A percentile compares a stretch with the other conserved stretches of the same genome.
phyloP scores from a whole-genome alignment of 1,140 invertebrate genomes.

The Meloidogyne floridensis region DNA sequence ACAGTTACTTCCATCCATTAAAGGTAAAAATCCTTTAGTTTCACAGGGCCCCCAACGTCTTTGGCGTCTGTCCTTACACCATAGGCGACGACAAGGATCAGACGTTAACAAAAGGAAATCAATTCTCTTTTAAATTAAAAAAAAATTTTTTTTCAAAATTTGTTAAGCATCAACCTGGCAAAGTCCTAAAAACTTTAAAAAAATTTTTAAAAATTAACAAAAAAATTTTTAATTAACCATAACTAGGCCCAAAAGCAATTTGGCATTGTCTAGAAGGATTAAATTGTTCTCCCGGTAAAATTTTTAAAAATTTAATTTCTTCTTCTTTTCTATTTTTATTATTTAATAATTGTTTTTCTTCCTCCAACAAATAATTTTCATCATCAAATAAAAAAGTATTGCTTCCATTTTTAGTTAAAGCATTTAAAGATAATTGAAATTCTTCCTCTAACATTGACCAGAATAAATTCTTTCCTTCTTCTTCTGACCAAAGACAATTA shows the following conservation, averaged over 20 bases:
- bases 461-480: neutral
- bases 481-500: conserved; percentile 35
- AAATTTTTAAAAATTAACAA: neutral
- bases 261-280: conserved; percentile 50
- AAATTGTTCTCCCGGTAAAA: conserved; percentile 41
- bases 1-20: conserved; percentile 57
- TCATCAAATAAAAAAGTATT: neutral
- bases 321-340: neutral
- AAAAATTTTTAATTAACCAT: conserved; percentile 36
- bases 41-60: conserved; percentile 50
- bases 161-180: conserved; percentile 30
- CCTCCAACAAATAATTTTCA: neutral
- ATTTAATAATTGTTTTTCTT: neutral
- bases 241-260: conserved; percentile 56
- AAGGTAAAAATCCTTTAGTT: conserved; percentile 55
- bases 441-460: neutral
- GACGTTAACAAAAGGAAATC: conserved; percentile 27
- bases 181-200: conserved; percentile 17
- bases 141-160: conserved; percentile 29
- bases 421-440: neutral
- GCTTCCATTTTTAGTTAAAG: neutral
- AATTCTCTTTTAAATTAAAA: neutral
- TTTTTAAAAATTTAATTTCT: neutral
- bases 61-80: conserved; percentile 55
- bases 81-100: conserved; percentile 55